These are phyloP conservation scores for Pseudococcus longispinus DNA, from an alignment of 2,888 invertebrate genomes.

Conservation along the genomic window DNA sequence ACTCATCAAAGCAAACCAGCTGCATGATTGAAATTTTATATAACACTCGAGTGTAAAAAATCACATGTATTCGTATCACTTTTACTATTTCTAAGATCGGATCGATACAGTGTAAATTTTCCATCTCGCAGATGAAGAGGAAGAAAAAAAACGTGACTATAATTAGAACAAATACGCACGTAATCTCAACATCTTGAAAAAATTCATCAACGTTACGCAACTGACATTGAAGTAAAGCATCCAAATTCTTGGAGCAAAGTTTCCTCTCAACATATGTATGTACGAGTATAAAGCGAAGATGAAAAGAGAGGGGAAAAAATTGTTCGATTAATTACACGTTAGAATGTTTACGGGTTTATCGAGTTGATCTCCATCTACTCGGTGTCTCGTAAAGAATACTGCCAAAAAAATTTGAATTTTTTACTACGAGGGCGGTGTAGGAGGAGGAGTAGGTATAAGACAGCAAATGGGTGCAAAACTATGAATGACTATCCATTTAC, in stretches of 20 bases:
- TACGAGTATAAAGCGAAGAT: not conserved
- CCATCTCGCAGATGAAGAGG: not conserved
- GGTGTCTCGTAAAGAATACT: not conserved
- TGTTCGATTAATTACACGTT: not conserved
- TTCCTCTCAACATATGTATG: not conserved
- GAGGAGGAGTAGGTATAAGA: too few relatives aligned
- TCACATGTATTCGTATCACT: not conserved
- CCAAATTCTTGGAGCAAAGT: slow-evolving; percentile 17
- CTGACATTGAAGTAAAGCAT: slow-evolving; percentile 8
- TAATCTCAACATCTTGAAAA: slow-evolving; percentile 15
- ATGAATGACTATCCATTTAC: too few relatives aligned
- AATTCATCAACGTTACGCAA: slow-evolving; percentile 5
- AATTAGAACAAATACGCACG: slow-evolving; percentile 2
- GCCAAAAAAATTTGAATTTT: not conserved
- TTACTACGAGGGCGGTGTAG: too few relatives aligned
- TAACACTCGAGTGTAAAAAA: not conserved
- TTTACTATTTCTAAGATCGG: not conserved
- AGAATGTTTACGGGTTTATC: not conserved
- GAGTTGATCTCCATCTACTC: not conserved
- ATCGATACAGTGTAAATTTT: not conserved
- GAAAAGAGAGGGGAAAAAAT: not conserved
- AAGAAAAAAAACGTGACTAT: slow-evolving; percentile 24
- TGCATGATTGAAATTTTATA: not conserved
- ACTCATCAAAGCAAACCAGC: not conserved
- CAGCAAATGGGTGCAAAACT: too few relatives aligned